Percentiles rank a stretch among this genome's conserved stretches.
These are phyloP conservation scores for Drosophila birchii DNA, from an alignment of 2,888 invertebrate species.

Conservation along the genomic window DNA sequence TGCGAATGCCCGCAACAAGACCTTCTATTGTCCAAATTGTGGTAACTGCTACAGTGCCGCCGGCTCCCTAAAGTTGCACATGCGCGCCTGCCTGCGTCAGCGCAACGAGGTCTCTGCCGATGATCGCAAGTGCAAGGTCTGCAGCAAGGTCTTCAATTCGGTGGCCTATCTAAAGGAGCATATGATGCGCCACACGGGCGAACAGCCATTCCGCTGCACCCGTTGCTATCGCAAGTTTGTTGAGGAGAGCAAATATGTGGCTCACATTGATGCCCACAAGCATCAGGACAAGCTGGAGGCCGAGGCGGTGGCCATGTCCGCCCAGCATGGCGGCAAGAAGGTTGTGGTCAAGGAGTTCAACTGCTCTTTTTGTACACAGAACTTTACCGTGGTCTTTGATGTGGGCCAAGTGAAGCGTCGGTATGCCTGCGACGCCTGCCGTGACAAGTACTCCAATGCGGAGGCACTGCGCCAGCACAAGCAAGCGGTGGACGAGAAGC, in stretches of 20 bases:
- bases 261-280: slow-evolving; percentile 83
- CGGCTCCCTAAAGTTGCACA: slow-evolving; percentile 83
- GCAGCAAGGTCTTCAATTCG: slow-evolving; percentile 84
- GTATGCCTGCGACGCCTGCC: slow-evolving; percentile 84
- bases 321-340: slow-evolving; percentile 82
- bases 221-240: slow-evolving; percentile 84
- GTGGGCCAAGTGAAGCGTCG: slow-evolving; percentile 83
- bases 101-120: slow-evolving; percentile 81
- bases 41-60: slow-evolving; percentile 84
- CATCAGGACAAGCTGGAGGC: slow-evolving; percentile 83
- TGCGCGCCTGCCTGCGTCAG: slow-evolving; percentile 83
- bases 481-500: slow-evolving; percentile 83
- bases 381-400: slow-evolving; percentile 84
- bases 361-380: slow-evolving; percentile 83
- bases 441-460: slow-evolving; percentile 84
- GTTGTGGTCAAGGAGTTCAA: slow-evolving; percentile 83
- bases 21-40: slow-evolving; percentile 84
- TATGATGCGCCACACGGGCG: slow-evolving; percentile 83
- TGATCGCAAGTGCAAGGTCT: slow-evolving; percentile 83
- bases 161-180: slow-evolving; percentile 84
- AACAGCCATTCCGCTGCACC: slow-evolving; percentile 82
- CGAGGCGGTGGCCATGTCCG: slow-evolving; percentile 77
- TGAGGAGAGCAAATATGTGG: slow-evolving; percentile 81
- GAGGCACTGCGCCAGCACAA: slow-evolving; percentile 83
- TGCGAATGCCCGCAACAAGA: slow-evolving; percentile 67